Evolutionary conservation across 2,113 vertebrate species (phyloP).

Genomic region (Synodontis membranacea): DNA sequence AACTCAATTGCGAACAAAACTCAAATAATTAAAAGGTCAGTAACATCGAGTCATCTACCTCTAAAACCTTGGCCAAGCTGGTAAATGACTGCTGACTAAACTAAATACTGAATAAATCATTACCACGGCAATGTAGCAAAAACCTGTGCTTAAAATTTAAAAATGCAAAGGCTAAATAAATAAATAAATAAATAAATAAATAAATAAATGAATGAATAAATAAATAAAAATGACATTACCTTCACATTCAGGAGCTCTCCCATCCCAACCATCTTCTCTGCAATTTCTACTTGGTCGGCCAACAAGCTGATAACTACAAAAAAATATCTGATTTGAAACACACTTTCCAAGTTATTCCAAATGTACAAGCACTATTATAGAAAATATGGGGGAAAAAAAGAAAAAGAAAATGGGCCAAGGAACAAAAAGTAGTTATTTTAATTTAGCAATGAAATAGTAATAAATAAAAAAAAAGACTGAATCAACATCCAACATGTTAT

Average conservation of each 20-base stretch:
- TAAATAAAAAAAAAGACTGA: too few relatives aligned
- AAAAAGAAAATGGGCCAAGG: not conserved
- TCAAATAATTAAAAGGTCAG: not conserved
- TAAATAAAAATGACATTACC: constrained; percentile 43
- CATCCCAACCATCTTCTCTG: not conserved
- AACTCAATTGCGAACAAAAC: too few relatives aligned
- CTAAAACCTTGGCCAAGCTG: not conserved
- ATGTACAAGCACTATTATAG: not conserved
- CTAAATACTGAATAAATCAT: not conserved
- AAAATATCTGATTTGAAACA: not conserved
- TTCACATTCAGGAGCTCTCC: constrained; percentile 56
- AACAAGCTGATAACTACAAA: not conserved
- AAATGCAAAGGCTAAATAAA: too few relatives aligned
- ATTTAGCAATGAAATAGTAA: not conserved
- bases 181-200: too few relatives aligned
- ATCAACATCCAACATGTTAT: not conserved
- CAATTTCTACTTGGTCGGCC: accelerated
- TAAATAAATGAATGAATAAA: too few relatives aligned
- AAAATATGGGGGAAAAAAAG: not conserved
- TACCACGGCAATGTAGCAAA: not conserved
- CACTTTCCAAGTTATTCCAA: not conserved
- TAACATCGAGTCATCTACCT: not conserved
- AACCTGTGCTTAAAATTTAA: not conserved
- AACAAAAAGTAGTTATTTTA: not conserved
- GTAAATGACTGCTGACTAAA: not conserved